Base-by-base conservation (phyloP, 2,888 invertebrate species). In the Lochmaea crataegi region DNA sequence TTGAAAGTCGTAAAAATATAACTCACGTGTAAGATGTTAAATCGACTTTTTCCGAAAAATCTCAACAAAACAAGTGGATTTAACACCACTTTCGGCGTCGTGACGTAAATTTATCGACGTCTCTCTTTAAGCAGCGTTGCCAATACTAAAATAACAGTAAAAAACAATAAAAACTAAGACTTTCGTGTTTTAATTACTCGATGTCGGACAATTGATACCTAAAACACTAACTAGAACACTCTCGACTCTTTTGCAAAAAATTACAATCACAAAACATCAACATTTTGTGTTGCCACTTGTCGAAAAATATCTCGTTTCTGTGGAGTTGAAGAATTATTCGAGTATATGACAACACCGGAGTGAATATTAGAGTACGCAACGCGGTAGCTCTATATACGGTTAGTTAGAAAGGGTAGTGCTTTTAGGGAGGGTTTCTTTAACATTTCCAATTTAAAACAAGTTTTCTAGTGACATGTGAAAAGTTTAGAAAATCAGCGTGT, bases 401-500 rank as follows among this genome's bases (percentile, higher is more conserved):
- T 65, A 73, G 72, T 65, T 65, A 65, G 74, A 48, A 71, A 70
- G 57, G 63, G 66, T 65, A 66, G 70, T 60, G 70, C 18, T 57
- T 32, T 51, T n/a, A 61, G 65, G 38, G 64, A 26, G 42, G 58
- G 18, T 66, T 60, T 73, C 38, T n/a, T 53, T 45, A 48, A 53
- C 16, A 45, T 56, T 68, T 42, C 45, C 57, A 65, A 64, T 38
- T 12, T 12, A 22, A 66, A 65, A 64, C 16, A 66, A 64, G 64
- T 48, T 11, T 48, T 45, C 18, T 48, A n/a, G 69, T 69, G 76
- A 75, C 71, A 76, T 76, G 75, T 75, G 71, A 77, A 74, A 74
- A 63, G 64, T 60, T 56, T 65, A 65, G 60, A 58, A 45, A 51
- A 18, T n/a, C 42, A 57, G 72, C 75, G 76, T 73, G 75, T 73